Evolutionary conservation across 2,797 vertebrate genomes (phyloP).

Genomic region (Zalophus californianus): DNA sequence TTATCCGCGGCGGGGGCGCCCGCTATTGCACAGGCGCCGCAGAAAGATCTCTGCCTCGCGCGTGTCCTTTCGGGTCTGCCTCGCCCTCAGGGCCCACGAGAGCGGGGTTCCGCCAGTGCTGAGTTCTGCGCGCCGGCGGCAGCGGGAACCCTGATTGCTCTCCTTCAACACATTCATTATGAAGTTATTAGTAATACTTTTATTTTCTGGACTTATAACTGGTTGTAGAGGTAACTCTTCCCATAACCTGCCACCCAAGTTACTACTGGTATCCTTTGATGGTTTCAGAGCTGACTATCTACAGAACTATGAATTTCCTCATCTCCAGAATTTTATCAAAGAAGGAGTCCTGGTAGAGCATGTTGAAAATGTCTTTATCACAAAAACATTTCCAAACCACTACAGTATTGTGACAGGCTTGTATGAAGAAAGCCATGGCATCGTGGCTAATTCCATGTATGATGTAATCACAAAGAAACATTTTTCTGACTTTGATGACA

Average conservation of each 20-base stretch:
- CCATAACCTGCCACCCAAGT: constrained; percentile 71
- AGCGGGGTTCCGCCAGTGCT: not conserved
- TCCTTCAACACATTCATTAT: constrained; percentile 68
- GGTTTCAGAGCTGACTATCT: constrained; percentile 98
- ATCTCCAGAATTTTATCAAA: constrained; percentile 92
- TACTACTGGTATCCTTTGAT: constrained; percentile 97
- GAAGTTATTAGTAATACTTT: constrained; percentile 61
- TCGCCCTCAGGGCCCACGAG: not conserved
- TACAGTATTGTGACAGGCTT: constrained; percentile 97
- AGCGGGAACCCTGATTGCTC: constrained; percentile 61
- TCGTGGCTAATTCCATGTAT: constrained; percentile 95
- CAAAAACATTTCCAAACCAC: constrained; percentile 99
- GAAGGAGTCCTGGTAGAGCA: constrained; percentile 94
- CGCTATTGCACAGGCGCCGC: constrained; percentile 69
- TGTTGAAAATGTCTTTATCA: constrained; percentile 94
- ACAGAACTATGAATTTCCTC: constrained; percentile 91
- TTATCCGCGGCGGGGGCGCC: not conserved
- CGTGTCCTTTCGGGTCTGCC: not conserved
- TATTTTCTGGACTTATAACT: constrained; percentile 77
- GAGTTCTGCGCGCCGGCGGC: not conserved
- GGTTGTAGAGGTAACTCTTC: constrained; percentile 68
- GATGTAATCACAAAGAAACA: constrained; percentile 88
- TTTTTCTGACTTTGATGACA: constrained; percentile 87
- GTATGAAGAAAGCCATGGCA: constrained; percentile 96
- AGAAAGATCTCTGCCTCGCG: not conserved